Base-by-base conservation (phyloP, 2,888 invertebrate genomes). In the Stenodema calcarata region DNA sequence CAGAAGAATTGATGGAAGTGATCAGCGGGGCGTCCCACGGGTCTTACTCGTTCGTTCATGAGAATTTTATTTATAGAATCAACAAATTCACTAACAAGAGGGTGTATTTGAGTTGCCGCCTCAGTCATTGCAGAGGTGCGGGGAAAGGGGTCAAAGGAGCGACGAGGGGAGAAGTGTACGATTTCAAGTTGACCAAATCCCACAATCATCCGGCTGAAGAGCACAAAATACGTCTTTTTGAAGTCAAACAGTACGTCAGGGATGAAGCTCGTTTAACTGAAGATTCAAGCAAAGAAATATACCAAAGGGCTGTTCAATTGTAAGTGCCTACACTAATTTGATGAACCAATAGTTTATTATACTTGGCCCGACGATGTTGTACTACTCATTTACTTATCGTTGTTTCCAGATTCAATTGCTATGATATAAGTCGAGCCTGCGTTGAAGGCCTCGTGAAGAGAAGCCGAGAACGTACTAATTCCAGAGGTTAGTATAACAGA, bases 231-330 rank as follows among this genome's bases (percentile, higher is more conserved):
- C 80, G 80, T 14, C 50, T 80, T n/a, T 62, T 80, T 27, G 80
- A 80, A 41, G 54, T 80, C 28, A 80, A 80, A 30, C 47, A 80
- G 62, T 80, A 54, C 80, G 80, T 80, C n/a, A 80, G 80, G 80
- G 80, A 80, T 28, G 30, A 80, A 62, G 80, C 80, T 62, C 50
- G 62, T 16, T n/a, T 47, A 6, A 80, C 80, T 16, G 14, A 54
- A 4, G 54, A 54, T 50, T 41, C 80, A 2, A 27, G 54, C 35
- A 80, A 80, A 54, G 80, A 80, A 6, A 80, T 80, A 16, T 62
- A 80, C 80, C 54, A 80, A 54, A 30, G 80, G 16, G 80, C 62
- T 18, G 50, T 80, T 0, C 50, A 28, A 47, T 30, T 14, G 80
- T 80, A 62, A 80, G 80, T 44, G 4, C n/a, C 30, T 35, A 4